Percentiles rank a stretch among this genome's conserved stretches.
Conservation (phyloP, 2,113 vertebrate species). For the Vireo altiloquus region DNA sequence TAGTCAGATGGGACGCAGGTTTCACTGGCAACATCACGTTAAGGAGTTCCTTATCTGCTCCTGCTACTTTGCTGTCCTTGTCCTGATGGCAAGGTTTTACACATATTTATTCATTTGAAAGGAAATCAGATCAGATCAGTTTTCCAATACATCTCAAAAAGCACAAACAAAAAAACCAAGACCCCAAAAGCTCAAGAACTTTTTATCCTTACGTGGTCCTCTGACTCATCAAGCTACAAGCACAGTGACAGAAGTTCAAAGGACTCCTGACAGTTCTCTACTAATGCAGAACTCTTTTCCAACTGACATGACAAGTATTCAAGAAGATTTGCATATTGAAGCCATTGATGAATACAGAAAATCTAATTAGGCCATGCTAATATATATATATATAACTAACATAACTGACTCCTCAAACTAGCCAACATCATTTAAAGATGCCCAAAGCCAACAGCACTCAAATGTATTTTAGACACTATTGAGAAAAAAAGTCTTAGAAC, state of each 20-base stretch:
- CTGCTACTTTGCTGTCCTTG: not conserved
- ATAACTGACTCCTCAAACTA: not conserved
- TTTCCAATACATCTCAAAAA: not conserved
- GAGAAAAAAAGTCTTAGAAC: not conserved
- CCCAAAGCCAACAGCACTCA: not conserved
- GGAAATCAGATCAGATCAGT: not conserved
- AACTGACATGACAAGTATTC: not conserved
- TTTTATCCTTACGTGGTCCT: not conserved
- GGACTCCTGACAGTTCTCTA: not conserved
- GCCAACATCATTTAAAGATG: not conserved
- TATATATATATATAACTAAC: not conserved
- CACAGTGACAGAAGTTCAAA: not conserved
- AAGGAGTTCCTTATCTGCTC: not conserved
- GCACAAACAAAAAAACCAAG: not conserved
- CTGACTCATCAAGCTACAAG: not conserved
- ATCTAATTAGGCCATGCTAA: not conserved
- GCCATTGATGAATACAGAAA: not conserved
- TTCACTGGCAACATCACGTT: not conserved
- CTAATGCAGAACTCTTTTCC: not conserved
- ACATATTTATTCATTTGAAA: not conserved
- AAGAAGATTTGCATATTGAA: not conserved
- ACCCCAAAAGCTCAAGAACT: not conserved
- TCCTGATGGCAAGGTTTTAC: not conserved
- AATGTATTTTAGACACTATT: not conserved
- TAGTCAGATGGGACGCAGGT: fast-evolving